Evolutionary conservation across 1,140 invertebrate species (phyloP).

Genomic region (Thaumetopoea pityocampa): DNA sequence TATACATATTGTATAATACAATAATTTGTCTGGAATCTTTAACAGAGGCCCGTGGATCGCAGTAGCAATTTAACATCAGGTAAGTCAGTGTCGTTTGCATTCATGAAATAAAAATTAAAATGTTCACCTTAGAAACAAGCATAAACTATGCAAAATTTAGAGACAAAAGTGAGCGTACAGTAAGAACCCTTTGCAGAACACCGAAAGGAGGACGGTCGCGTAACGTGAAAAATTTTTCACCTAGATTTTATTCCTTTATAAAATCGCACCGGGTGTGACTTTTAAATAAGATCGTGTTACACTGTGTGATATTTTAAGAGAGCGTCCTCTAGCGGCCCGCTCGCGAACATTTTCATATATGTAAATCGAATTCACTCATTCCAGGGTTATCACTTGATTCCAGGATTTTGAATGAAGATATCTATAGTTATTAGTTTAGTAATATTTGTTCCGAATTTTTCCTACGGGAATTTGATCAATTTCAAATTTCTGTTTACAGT

Average conservation of each 20-base stretch:
- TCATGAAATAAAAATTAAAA: constrained; percentile 3
- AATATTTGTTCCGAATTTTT: no score
- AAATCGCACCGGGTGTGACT: constrained; percentile 42
- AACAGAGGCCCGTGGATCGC: no score
- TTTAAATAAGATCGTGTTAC: constrained; percentile 50
- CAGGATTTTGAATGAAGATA: no score
- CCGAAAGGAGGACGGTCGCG: constrained; percentile 4
- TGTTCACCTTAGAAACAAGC: background rate
- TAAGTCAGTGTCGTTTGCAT: no score
- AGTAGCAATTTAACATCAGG: no score
- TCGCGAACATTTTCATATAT: constrained; percentile 42
- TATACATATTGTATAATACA: no score
- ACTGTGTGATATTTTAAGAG: constrained; percentile 35
- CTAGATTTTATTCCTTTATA: constrained; percentile 42
- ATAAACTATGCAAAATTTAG: constrained; percentile 10
- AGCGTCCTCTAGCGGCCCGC: constrained; percentile 32
- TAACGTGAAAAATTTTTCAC: constrained; percentile 30
- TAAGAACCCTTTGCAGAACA: constrained; percentile 10
- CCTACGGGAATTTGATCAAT: no score
- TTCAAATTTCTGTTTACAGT: no score
- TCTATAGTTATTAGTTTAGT: no score
- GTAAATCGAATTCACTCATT: constrained; percentile 37
- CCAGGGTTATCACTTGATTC: no score
- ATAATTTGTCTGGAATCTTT: no score
- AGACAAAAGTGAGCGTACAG: constrained; percentile 13